Evolutionary conservation across 2,888 invertebrate genomes (phyloP).

Genomic region (Euplexia lucipara): DNA sequence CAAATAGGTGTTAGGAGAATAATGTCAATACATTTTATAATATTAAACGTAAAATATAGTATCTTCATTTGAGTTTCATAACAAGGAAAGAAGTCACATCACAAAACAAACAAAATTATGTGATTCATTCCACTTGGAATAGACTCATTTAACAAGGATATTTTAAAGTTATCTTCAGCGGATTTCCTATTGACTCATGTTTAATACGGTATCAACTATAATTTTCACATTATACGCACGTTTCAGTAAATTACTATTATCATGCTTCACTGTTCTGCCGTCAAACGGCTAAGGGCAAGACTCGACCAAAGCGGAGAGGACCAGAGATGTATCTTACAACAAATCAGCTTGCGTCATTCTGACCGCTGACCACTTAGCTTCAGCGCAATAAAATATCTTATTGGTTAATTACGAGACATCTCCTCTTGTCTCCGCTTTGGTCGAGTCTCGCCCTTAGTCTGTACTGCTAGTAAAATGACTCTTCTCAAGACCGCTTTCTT

Average conservation of each 20-base stretch:
- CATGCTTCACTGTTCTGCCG: conserved; percentile 6
- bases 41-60: conserved; percentile 27
- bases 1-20: conserved; percentile 45
- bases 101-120: background rate
- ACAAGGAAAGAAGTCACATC: background rate
- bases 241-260: background rate
- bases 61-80: conserved; percentile 17
- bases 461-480: too few species aligned
- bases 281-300: too few species aligned
- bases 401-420: too few species aligned
- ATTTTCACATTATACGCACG: background rate
- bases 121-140: conserved; percentile 18
- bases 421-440: too few species aligned
- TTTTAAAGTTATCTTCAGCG: conserved; percentile 29
- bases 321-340: too few species aligned
- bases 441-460: too few species aligned
- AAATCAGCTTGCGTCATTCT: too few species aligned
- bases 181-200: conserved; percentile 45
- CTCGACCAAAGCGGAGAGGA: too few species aligned
- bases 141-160: conserved; percentile 15
- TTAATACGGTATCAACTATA: background rate
- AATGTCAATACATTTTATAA: conserved; percentile 42
- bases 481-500: too few species aligned
- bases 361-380: too few species aligned
- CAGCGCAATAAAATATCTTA: too few species aligned